A percentile compares a stretch with the other conserved stretches of the same genome.
phyloP scores from a whole-genome alignment of 30 jellyfish, hydroid and myxozoan genomes.

The Chrysaora quinquecirrha region DNA sequence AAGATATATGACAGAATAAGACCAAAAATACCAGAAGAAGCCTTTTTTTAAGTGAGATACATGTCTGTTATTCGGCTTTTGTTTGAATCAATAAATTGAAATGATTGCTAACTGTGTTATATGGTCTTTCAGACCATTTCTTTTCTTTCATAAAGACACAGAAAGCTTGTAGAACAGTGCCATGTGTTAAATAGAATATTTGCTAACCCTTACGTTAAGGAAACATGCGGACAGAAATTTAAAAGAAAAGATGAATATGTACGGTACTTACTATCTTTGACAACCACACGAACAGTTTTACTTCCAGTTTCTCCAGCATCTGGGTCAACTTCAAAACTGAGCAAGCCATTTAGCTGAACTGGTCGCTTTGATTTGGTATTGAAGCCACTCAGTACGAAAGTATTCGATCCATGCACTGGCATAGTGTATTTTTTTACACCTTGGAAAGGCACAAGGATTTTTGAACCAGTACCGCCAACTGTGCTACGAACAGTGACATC shows the following conservation, averaged over 20 bases:
- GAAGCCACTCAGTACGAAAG: conserved; percentile 26
- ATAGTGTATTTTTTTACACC: background rate
- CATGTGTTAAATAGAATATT: too few relatives aligned
- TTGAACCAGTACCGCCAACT: conserved; percentile 25
- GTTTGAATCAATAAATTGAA: too few relatives aligned
- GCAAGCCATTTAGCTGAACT: conserved; percentile 16
- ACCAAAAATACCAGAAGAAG: too few relatives aligned
- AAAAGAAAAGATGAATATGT: background rate
- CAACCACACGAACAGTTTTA: conserved; percentile 1
- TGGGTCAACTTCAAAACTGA: background rate
- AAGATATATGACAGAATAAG: too few relatives aligned
- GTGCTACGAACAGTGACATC: conserved; percentile 7
- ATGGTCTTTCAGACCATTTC: too few relatives aligned
- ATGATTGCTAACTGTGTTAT: too few relatives aligned
- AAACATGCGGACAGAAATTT: background rate
- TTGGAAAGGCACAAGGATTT: conserved; percentile 23
- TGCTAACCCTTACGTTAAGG: too few relatives aligned
- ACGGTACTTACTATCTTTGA: conserved; percentile 39
- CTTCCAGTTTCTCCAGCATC: background rate
- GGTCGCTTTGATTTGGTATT: conserved; percentile 20
- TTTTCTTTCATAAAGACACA: too few relatives aligned
- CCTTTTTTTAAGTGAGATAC: too few relatives aligned
- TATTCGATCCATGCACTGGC: background rate
- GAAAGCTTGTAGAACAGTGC: too few relatives aligned
- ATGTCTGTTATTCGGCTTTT: too few relatives aligned